Conservation (phyloP, 2,797 vertebrate genomes). For the Acipenser ruthenus region DNA sequence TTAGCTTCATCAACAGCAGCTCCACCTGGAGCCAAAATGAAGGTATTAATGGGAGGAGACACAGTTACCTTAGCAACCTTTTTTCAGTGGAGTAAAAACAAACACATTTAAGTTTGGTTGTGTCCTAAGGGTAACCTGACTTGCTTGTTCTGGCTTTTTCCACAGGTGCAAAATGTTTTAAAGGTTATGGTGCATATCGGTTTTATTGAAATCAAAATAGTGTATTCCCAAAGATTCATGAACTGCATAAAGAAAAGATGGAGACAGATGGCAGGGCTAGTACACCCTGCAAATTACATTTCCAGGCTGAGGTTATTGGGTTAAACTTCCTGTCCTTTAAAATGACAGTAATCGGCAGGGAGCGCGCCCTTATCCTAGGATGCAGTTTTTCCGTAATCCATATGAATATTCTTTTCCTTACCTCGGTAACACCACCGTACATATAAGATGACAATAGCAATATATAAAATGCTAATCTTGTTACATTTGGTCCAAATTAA, state of each 20-base stretch:
- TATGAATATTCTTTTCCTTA: neutral
- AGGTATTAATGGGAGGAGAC: neutral
- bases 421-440: neutral
- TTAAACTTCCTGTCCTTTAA: no score
- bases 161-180: neutral
- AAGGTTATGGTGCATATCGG: slow-evolving; percentile 2
- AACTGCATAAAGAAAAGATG: no score
- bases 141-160: neutral
- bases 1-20: no score
- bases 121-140: neutral
- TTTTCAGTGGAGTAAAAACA: neutral
- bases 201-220: slow-evolving; percentile 8
- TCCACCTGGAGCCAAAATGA: slow-evolving; percentile 2
- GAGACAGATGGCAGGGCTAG: no score
- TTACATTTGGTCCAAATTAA: neutral
- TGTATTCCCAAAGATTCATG: no score
- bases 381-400: neutral
- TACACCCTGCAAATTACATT: neutral
- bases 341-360: neutral
- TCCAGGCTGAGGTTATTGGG: neutral
- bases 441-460: slow-evolving; percentile 1
- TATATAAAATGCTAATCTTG: neutral
- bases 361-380: neutral
- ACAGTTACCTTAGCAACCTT: slow-evolving; percentile 2
- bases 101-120: neutral